phyloP scores from a whole-genome alignment of 2,888 invertebrate genomes.

The Vanessa cardui region DNA sequence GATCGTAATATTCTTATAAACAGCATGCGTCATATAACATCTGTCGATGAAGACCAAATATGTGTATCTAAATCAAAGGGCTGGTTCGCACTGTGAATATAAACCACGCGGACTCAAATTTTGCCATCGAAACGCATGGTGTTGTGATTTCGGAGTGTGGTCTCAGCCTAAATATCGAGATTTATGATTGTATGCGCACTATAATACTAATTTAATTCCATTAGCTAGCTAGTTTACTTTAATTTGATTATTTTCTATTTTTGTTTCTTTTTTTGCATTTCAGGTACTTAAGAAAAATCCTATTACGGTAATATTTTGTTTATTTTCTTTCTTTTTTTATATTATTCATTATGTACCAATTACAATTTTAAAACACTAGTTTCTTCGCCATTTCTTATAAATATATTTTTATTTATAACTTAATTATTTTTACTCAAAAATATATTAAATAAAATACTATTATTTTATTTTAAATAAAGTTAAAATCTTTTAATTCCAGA shows the following conservation, averaged over 20 bases:
- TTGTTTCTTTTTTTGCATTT: conserved; percentile 36
- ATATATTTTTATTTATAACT: too few relatives aligned
- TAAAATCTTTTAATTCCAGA: conserved; percentile 22
- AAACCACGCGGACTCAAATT: too few relatives aligned
- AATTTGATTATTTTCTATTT: conserved; percentile 29
- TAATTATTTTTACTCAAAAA: background rate
- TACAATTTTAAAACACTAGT: too few relatives aligned
- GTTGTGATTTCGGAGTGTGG: too few relatives aligned
- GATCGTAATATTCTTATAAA: background rate
- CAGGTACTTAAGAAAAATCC: conserved; percentile 57
- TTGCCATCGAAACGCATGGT: too few relatives aligned
- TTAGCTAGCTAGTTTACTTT: too few relatives aligned
- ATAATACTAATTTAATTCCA: too few relatives aligned
- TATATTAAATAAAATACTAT: background rate
- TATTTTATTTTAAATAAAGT: too few relatives aligned
- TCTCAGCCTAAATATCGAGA: too few relatives aligned
- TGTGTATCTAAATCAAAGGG: background rate
- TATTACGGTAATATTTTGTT: conserved; percentile 48
- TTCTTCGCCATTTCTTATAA: too few relatives aligned
- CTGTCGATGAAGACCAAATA: conserved; percentile 9
- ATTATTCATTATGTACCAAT: conserved; percentile 1
- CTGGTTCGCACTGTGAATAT: too few relatives aligned
- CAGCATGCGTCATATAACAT: conserved; percentile 22
- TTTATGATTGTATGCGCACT: too few relatives aligned
- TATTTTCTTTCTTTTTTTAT: conserved; percentile 9